These are phyloP conservation scores for Numida meleagris DNA, from an alignment of 2,113 vertebrate species.

Conservation along the genomic window DNA sequence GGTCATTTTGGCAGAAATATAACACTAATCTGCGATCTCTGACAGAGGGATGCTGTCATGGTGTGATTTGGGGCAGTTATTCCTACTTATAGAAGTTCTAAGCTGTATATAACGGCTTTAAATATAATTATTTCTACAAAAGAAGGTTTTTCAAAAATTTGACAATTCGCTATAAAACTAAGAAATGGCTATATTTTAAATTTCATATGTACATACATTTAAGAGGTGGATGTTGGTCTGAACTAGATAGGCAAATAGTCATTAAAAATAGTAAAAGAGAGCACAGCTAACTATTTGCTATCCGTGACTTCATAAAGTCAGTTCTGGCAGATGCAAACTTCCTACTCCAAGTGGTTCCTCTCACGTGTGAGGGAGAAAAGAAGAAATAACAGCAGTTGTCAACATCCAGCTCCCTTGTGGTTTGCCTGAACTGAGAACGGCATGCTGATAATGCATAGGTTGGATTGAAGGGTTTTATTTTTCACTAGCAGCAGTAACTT, in stretches of 20 bases:
- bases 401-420: slow-evolving; percentile 51
- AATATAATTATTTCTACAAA: neutral
- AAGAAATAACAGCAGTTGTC: slow-evolving; percentile 39
- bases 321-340: neutral
- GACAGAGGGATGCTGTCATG: neutral
- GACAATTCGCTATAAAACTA: neutral
- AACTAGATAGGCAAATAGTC: slow-evolving; percentile 25
- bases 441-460: slow-evolving; percentile 1
- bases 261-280: neutral
- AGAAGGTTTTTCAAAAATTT: neutral
- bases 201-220: neutral
- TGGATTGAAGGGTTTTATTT: slow-evolving; percentile 40
- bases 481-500: slow-evolving; percentile 70
- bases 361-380: neutral
- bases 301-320: neutral
- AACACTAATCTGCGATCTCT: neutral
- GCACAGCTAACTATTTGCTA: neutral
- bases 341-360: neutral
- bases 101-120: neutral
- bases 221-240: neutral
- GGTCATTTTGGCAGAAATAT: neutral
- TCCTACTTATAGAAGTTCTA: neutral
- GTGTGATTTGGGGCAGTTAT: neutral
- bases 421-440: slow-evolving; percentile 64
- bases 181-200: neutral